Percentiles rank a stretch among this genome's conserved stretches.
Evolutionary conservation across 2,113 vertebrate species (phyloP).

Genomic region (Embiotoca jacksoni): DNA sequence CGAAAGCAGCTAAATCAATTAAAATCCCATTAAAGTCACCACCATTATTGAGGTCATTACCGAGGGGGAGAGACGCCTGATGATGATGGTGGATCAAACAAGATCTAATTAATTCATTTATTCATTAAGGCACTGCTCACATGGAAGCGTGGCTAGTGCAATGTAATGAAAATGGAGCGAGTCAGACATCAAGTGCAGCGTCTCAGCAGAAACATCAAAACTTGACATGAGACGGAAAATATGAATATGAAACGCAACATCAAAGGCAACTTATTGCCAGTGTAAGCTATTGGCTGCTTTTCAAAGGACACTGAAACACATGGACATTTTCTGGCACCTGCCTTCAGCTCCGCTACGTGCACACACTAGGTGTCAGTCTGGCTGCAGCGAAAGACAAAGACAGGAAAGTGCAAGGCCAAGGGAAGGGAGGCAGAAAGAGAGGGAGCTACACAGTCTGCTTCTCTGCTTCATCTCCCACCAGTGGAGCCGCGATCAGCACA

Average conservation of each 20-base stretch:
- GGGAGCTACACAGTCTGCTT: slow-evolving; percentile 37
- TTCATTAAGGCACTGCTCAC: slow-evolving; percentile 68
- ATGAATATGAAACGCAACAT: slow-evolving; percentile 68
- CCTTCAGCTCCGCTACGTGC: slow-evolving; percentile 7
- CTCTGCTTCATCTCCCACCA: slow-evolving; percentile 64
- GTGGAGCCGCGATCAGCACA: slow-evolving; percentile 75
- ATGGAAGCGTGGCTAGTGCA: slow-evolving; percentile 48
- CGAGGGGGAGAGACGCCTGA: slow-evolving; percentile 59
- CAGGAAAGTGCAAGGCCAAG: slow-evolving; percentile 9
- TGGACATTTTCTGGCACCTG: slow-evolving; percentile 23
- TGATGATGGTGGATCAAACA: slow-evolving; percentile 80
- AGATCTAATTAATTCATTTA: slow-evolving; percentile 81
- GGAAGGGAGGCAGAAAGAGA: slow-evolving; percentile 10
- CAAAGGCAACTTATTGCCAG: slow-evolving; percentile 61
- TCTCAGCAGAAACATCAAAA: slow-evolving; percentile 62
- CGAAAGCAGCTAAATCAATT: slow-evolving; percentile 79
- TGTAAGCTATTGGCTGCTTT: slow-evolving; percentile 54
- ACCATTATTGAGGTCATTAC: slow-evolving; percentile 81
- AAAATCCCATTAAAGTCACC: slow-evolving; percentile 80
- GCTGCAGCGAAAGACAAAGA: slow-evolving; percentile 24
- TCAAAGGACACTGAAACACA: slow-evolving; percentile 58
- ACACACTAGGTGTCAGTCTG: slow-evolving; percentile 53
- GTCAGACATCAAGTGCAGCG: slow-evolving; percentile 37
- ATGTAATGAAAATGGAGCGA: slow-evolving; percentile 56
- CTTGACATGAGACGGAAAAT: slow-evolving; percentile 64